Conservation (phyloP, 2,888 invertebrate species). For the Mimas tiliae region DNA sequence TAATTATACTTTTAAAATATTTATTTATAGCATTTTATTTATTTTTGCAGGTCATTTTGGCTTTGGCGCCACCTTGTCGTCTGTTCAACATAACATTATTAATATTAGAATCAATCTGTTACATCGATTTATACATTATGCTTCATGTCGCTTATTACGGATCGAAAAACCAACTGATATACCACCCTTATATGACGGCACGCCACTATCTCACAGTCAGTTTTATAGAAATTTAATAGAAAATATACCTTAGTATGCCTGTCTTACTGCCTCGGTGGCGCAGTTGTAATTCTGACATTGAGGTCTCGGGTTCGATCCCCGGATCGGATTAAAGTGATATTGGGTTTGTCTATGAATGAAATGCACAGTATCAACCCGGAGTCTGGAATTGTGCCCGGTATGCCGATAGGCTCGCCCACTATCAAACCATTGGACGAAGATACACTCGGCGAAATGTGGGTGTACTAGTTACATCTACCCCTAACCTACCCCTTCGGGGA, state of each 20-base stretch:
- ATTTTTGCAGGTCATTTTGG: constrained; percentile 60
- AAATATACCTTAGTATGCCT: not conserved
- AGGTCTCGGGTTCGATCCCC: no score
- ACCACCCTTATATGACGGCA: constrained; percentile 82
- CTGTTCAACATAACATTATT: constrained; percentile 60
- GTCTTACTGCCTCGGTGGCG: no score
- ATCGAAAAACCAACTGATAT: constrained; percentile 74
- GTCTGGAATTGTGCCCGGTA: no score
- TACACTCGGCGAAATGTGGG: no score
- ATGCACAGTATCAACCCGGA: no score
- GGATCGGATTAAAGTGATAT: no score
- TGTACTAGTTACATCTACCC: no score
- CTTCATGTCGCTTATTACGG: constrained; percentile 82
- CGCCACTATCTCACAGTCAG: constrained; percentile 72
- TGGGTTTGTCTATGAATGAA: no score
- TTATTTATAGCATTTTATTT: not conserved
- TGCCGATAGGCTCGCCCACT: no score
- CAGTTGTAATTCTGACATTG: no score
- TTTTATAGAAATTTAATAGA: not conserved
- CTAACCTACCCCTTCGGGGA: no score
- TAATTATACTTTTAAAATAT: not conserved
- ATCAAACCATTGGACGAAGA: no score
- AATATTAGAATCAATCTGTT: constrained; percentile 71
- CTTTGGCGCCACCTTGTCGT: constrained; percentile 67
- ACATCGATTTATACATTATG: constrained; percentile 79